These are phyloP conservation scores for Sipha maydis DNA, from an alignment of 2,888 invertebrate genomes.

Conservation along the genomic window DNA sequence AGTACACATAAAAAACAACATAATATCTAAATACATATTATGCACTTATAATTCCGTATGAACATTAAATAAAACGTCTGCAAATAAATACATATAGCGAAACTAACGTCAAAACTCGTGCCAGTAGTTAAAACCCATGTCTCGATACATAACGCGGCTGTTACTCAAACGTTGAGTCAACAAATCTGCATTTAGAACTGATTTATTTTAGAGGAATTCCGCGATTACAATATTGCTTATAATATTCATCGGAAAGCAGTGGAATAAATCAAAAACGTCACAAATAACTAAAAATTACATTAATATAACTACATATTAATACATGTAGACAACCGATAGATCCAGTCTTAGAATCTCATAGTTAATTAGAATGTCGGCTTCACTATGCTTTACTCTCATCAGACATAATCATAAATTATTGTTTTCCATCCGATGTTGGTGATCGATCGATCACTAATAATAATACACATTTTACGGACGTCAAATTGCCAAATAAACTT, in stretches of 20 bases:
- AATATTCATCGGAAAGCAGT: background rate
- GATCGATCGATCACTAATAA: background rate
- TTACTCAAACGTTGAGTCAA: background rate
- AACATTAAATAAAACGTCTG: slow-evolving; percentile 18
- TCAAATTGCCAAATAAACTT: background rate
- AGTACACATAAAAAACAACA: background rate
- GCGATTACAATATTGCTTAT: background rate
- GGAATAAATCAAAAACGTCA: background rate
- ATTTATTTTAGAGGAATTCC: background rate
- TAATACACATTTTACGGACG: background rate
- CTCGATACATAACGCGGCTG: background rate
- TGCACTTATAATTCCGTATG: background rate
- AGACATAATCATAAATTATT: background rate
- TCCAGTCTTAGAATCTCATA: background rate
- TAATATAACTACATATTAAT: background rate
- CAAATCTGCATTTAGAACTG: slow-evolving; percentile 7
- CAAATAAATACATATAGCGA: slow-evolving; percentile 35
- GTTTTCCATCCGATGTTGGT: background rate
- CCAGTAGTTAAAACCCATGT: slow-evolving; percentile 17
- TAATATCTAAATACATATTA: background rate
- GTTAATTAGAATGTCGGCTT: background rate
- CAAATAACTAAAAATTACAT: background rate
- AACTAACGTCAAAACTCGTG: background rate
- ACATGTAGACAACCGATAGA: too few species aligned
- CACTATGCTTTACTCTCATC: background rate